These are phyloP conservation scores for Lepidurus apus DNA, from an alignment of 1,140 invertebrate genomes.

Conservation along the genomic window DNA sequence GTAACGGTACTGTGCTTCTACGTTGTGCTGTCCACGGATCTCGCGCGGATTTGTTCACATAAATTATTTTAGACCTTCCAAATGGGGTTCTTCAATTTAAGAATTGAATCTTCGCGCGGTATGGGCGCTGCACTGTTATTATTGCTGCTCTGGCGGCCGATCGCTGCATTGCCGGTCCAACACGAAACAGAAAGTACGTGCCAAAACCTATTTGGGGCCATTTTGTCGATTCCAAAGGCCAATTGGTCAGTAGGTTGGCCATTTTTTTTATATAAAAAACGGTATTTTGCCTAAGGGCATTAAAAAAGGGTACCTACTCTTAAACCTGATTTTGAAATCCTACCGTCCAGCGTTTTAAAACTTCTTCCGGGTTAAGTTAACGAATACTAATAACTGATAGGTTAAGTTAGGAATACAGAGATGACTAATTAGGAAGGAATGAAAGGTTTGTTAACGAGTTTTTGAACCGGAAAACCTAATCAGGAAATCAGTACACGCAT, in stretches of 20 bases:
- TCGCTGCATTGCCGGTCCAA: neutral
- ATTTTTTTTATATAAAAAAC: neutral
- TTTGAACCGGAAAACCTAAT: no score
- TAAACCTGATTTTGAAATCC: neutral
- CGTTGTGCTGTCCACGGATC: neutral
- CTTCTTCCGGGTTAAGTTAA: neutral
- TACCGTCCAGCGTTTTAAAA: neutral
- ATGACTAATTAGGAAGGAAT: no score
- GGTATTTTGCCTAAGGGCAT: neutral
- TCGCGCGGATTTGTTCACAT: neutral
- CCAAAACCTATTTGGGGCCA: neutral
- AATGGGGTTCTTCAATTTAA: neutral
- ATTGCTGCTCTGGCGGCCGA: neutral
- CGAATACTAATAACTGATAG: neutral
- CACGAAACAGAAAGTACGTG: constrained; percentile 9
- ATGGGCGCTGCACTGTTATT: neutral
- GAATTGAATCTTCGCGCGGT: neutral
- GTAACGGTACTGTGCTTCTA: constrained; percentile 5
- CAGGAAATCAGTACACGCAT: no score
- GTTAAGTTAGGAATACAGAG: no score
- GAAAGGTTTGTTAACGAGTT: no score
- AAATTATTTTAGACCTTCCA: neutral
- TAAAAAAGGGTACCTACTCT: neutral
- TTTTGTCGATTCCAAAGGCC: neutral
- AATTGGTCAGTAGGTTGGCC: constrained; percentile 4